Evolutionary conservation across 1,140 invertebrate genomes (phyloP), one percentile per base, ranked within the genome.

Genomic region (Polypedilum vanderplanki): DNA sequence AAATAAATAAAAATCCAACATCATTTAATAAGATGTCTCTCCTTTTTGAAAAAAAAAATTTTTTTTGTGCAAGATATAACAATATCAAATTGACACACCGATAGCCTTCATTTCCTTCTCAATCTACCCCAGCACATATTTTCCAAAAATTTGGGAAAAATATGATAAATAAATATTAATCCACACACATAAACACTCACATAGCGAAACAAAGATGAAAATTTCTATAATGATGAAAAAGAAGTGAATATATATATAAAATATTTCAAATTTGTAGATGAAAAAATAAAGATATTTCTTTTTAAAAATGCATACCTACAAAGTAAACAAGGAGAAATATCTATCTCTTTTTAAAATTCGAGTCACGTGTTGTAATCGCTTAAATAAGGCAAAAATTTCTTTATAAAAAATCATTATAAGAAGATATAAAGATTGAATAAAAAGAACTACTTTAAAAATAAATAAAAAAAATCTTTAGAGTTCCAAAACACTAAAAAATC

Each of bases 401-500:
- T 17, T 57, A 33, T 33, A 33, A 46, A 46, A 46, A 57, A 57
- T 57, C 46, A n/a, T 57, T 57, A 57, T 57, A 57, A n/a, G n/a
- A 57, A 70, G 18, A 17, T 67, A 17, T 17, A 18, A 67, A 18
- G n/a, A 18, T 18, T 22, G n/a, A 70, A 12, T 22, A 18, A 70
- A 10, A 22, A 18, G 17, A 17, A 20, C 46, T 57, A 57, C 46
- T 70, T 18, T n/a, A 18, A 22, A 70, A 70, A 70, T 20, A 70
- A 70, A 10, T 20, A 18, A 9, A 22, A 20, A 18, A 22, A 20
- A 70, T 18, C 65, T 18, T 10, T 70, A 20, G 20, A 70, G 65
- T 70, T 70, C 18, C 20, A 70, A 70, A 70, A n/a, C n/a, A n/a
- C n/a, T 67, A 67, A 18, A 70, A 70, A 70, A 18, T 70, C n/a